phyloP scores from a whole-genome alignment of 1,140 invertebrate species.

The Oedothorax gibbosus region DNA sequence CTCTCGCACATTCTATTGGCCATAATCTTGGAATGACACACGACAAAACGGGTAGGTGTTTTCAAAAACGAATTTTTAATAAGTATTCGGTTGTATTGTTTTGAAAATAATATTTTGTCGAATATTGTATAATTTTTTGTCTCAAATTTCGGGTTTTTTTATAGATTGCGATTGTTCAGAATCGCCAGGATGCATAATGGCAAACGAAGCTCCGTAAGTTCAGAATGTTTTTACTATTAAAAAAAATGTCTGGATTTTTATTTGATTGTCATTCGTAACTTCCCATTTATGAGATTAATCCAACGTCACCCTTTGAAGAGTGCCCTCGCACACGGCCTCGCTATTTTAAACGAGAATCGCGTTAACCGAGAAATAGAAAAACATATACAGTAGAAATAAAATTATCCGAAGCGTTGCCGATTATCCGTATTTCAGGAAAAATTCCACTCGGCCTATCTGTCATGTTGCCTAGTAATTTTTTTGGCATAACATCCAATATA shows the following conservation, averaged over 20 bases:
- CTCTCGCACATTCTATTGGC: constrained; percentile 95
- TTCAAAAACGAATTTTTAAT: background rate
- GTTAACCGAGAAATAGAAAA: no score
- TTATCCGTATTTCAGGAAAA: no score
- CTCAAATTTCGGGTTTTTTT: background rate
- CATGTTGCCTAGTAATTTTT: no score
- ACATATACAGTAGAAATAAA: no score
- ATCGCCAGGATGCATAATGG: background rate
- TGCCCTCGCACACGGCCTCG: no score
- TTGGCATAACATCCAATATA: no score
- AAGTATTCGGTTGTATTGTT: background rate
- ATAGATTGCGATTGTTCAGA: constrained; percentile 23
- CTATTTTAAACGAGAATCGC: no score
- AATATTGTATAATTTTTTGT: constrained; percentile 3
- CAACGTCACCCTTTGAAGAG: no score
- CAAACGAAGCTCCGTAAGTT: constrained; percentile 40
- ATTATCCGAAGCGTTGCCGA: no score
- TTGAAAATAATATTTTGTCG: background rate
- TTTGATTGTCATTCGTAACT: no score
- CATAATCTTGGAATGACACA: constrained; percentile 96
- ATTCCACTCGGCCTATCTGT: no score
- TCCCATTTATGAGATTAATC: no score
- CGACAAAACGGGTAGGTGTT: constrained; percentile 77
- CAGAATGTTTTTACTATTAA: background rate
- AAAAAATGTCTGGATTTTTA: background rate